Conservation (phyloP, 2,113 vertebrate species). For the Coptodon bakossiorum region DNA sequence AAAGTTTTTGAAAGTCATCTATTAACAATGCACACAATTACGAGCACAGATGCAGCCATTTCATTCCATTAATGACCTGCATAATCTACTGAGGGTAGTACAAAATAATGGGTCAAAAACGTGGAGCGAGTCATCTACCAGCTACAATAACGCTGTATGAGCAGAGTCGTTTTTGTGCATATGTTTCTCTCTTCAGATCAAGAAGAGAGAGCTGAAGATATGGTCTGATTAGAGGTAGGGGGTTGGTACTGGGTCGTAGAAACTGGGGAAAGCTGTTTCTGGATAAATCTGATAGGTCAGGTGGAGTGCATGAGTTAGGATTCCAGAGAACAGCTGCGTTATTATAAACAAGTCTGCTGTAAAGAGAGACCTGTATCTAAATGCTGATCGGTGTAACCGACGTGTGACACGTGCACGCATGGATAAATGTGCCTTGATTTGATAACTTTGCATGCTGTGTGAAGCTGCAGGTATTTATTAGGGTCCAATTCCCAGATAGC, state of each 20-base stretch:
- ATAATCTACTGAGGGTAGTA: background rate
- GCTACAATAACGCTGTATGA: background rate
- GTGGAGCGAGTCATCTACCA: background rate
- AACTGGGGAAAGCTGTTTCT: rapidly evolving
- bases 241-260: rapidly evolving
- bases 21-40: background rate
- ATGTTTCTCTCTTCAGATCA: background rate
- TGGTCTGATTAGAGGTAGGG: rapidly evolving
- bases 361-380: background rate
- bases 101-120: background rate
- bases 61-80: background rate
- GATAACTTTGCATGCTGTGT: background rate
- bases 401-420: background rate
- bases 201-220: background rate
- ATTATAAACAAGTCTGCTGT: background rate
- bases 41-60: background rate
- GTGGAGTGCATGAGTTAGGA: background rate
- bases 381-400: background rate
- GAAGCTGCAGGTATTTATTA: too few relatives aligned
- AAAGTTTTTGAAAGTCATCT: background rate
- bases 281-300: background rate
- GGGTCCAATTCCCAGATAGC: background rate
- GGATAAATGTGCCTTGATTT: background rate
- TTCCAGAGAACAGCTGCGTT: background rate
- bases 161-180: background rate